Base-by-base conservation (phyloP, 2,888 invertebrate species). In the Noctua janthe region DNA sequence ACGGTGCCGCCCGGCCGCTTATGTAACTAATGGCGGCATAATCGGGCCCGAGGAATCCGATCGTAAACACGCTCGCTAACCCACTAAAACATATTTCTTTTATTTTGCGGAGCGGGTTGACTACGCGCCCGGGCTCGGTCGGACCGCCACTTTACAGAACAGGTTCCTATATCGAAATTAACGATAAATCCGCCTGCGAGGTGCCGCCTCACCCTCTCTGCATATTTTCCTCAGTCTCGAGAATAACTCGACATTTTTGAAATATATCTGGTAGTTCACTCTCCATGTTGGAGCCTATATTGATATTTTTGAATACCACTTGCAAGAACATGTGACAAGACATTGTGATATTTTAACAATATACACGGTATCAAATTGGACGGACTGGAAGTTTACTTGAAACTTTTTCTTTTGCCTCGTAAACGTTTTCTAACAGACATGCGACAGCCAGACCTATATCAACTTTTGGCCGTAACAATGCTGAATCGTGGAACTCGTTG, bases 71-170 rank as follows among this genome's bases (percentile, higher is more conserved):
- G 94, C 95, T 96, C 92, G 95, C 95, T 97, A 97, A 97, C 97
- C 97, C 95, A 97, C 96, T 97, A 97, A 97, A 97, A 96, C 95
- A 96, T 96, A 97, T 96, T 96, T 96, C 96, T 96, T 96, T 97
- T 97, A 96, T 96, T 96, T 96, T 96, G 96, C 95, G 90, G 90
- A 92, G 94, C 92, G 92, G 91, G 92, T 91, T 91, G 92, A 94
- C 92, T 93, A 93, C 93, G 92, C 93, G 91, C 91, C 92, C 92
- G 87, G 87, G 91, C 87, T 87, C 83, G 84, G 87, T 90, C 91
- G 90, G 92, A 90, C 92, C 92, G 92, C 92, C 94, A 92, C 94
- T 94, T 92, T 90, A 94, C 92, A 93, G 92, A 96, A 97, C 97
- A 93, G 97, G 97, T 96, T 96, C 94, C 93, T 87, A 92, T 94